Evolutionary conservation across 2,888 invertebrate species (phyloP).

Genomic region (Pandemis corylana): DNA sequence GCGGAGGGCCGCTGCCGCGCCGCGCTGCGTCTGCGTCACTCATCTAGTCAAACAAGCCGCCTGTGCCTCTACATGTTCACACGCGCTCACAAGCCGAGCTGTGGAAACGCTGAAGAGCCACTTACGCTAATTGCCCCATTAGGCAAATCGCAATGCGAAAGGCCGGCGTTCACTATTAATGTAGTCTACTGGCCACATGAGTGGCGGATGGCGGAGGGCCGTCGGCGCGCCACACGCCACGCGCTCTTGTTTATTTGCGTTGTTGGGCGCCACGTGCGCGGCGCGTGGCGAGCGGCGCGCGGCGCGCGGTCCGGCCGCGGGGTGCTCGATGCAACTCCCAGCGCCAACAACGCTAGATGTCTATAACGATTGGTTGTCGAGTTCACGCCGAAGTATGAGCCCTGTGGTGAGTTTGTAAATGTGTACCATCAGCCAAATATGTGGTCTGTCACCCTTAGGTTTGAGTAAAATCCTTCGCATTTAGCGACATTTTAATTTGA

Average conservation of each 20-base stretch:
- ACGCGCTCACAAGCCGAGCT: no score
- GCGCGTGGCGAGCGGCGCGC: background rate
- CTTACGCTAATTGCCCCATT: no score
- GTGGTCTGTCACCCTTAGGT: no score
- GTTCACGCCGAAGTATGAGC: background rate
- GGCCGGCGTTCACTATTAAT: no score
- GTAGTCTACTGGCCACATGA: no score
- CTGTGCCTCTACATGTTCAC: background rate
- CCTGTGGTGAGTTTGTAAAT: background rate
- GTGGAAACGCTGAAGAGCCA: no score
- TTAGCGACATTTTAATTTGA: no score
- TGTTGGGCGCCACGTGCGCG: background rate
- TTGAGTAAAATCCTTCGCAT: no score
- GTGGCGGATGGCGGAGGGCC: no score
- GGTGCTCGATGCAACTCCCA: background rate
- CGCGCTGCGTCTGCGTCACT: background rate
- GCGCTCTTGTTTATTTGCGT: background rate
- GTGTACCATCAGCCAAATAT: no score
- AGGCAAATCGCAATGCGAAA: no score
- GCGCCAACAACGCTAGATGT: background rate
- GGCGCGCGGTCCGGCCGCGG: background rate
- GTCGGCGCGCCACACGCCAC: no score
- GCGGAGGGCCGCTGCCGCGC: background rate
- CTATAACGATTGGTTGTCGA: background rate
- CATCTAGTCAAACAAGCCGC: background rate